A percentile compares a stretch with the other conserved stretches of the same genome.
phyloP scores from a whole-genome alignment of 2,797 vertebrate species.

The Hoplostethus atlanticus region DNA sequence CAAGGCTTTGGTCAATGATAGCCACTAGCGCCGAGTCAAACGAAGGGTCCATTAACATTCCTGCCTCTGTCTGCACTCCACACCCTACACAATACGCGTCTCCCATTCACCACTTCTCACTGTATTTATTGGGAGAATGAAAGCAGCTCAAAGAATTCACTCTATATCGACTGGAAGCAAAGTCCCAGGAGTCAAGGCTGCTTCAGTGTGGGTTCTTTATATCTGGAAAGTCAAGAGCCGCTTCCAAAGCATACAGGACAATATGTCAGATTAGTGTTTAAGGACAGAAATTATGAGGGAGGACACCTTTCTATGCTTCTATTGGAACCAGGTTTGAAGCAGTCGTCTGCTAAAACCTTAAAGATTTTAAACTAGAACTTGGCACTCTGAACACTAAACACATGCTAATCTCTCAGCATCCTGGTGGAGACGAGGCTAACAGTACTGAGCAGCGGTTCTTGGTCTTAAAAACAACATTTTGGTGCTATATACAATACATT shows the following conservation, averaged over 20 bases:
- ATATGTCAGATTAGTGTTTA: constrained; percentile 25
- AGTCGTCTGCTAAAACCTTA: background rate
- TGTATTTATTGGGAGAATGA: constrained; percentile 29
- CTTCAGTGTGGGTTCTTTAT: constrained; percentile 46
- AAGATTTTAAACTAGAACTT: too few species aligned
- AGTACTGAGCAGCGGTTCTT: too few species aligned
- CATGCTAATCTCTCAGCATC: too few species aligned
- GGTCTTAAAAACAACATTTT: too few species aligned
- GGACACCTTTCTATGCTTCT: background rate
- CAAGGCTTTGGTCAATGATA: constrained; percentile 3
- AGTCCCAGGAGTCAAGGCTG: constrained; percentile 64
- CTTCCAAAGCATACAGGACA: constrained; percentile 41
- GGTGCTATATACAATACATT: too few species aligned
- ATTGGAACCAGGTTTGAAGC: background rate
- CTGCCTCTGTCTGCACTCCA: constrained; percentile 34
- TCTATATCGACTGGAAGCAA: constrained; percentile 16
- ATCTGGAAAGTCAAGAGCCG: constrained; percentile 47
- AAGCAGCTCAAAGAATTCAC: constrained; percentile 35
- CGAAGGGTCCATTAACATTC: constrained; percentile 70
- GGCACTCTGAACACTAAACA: too few species aligned
- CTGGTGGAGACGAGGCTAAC: too few species aligned
- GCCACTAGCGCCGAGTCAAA: constrained; percentile 42
- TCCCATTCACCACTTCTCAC: constrained; percentile 10
- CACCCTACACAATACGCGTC: constrained; percentile 27
- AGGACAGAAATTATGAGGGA: constrained; percentile 21